A percentile compares a stretch with the other conserved stretches of the same genome.
Evolutionary conservation across 2,797 vertebrate genomes (phyloP).

Genomic region (Muraenolepis orangiensis): DNA sequence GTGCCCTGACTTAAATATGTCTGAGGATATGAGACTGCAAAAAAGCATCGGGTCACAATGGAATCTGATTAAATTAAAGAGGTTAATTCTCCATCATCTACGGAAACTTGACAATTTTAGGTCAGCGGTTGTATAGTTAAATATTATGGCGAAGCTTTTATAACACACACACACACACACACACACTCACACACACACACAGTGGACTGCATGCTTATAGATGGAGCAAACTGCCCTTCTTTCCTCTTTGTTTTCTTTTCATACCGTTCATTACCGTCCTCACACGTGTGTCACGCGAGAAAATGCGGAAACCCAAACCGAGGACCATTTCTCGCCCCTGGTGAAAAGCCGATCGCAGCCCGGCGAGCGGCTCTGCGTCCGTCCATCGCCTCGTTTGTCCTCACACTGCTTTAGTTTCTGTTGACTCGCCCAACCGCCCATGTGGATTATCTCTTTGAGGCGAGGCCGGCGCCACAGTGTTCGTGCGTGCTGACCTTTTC

Average conservation of each 20-base stretch:
- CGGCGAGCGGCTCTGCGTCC: too few relatives aligned
- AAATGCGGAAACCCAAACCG: too few relatives aligned
- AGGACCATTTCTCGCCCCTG: too few relatives aligned
- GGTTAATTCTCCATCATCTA: not conserved
- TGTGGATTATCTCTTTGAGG: not conserved
- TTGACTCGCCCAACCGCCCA: not conserved
- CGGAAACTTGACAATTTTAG: not conserved
- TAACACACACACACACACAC: not conserved
- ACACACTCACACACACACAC: not conserved
- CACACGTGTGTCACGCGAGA: not conserved
- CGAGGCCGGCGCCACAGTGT: not conserved
- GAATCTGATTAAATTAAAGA: not conserved
- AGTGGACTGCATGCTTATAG: not conserved
- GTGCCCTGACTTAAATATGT: not conserved
- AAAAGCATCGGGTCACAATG: not conserved
- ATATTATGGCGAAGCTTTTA: not conserved
- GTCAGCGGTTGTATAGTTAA: not conserved
- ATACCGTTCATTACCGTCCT: not conserved
- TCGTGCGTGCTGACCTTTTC: not conserved
- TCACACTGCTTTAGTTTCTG: not conserved
- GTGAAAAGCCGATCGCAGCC: too few relatives aligned
- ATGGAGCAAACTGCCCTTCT: not conserved
- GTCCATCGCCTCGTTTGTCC: not conserved
- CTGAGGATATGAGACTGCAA: not conserved
- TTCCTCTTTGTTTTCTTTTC: not conserved